Percentiles rank a stretch among this genome's conserved stretches.
phyloP scores from a whole-genome alignment of 2,888 invertebrate genomes.

The Ganaspis brasiliensis region DNA sequence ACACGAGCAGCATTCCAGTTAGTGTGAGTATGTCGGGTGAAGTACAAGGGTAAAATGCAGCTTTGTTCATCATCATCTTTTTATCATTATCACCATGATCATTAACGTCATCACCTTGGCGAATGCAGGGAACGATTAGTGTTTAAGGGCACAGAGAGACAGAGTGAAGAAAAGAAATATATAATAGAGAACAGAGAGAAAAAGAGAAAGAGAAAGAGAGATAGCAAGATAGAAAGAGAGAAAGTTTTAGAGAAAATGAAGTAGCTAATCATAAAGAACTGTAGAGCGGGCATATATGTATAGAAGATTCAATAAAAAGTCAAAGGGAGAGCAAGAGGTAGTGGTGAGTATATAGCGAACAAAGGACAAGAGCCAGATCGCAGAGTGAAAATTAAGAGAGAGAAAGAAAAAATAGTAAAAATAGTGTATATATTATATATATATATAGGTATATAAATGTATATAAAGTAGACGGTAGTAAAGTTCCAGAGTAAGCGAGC shows the following conservation, averaged over 20 bases:
- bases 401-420: slow-evolving; percentile 45
- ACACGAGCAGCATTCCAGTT: slow-evolving; percentile 68
- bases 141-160: slow-evolving; percentile 56
- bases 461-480: slow-evolving; percentile 71
- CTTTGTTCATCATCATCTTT: slow-evolving; percentile 57
- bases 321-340: slow-evolving; percentile 6
- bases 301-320: slow-evolving; percentile 37
- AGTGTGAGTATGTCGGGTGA: slow-evolving; percentile 58
- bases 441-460: slow-evolving; percentile 52
- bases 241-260: background rate
- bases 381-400: slow-evolving; percentile 28
- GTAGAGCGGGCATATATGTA: slow-evolving; percentile 29
- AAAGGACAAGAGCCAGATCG: slow-evolving; percentile 40
- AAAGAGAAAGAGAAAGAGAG: slow-evolving; percentile 55
- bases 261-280: slow-evolving; percentile 29
- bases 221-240: slow-evolving; percentile 55
- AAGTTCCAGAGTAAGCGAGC: slow-evolving; percentile 76
- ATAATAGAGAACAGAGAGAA: slow-evolving; percentile 55
- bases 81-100: slow-evolving; percentile 59
- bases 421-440: slow-evolving; percentile 44
- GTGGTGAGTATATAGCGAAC: slow-evolving; percentile 34
- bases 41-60: slow-evolving; percentile 64
- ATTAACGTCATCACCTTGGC: slow-evolving; percentile 62
- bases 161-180: slow-evolving; percentile 51
- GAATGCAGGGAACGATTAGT: slow-evolving; percentile 68